These are phyloP conservation scores for Chrysomallon squamiferum DNA, from an alignment of 1,140 invertebrate genomes.

Conservation along the genomic window DNA sequence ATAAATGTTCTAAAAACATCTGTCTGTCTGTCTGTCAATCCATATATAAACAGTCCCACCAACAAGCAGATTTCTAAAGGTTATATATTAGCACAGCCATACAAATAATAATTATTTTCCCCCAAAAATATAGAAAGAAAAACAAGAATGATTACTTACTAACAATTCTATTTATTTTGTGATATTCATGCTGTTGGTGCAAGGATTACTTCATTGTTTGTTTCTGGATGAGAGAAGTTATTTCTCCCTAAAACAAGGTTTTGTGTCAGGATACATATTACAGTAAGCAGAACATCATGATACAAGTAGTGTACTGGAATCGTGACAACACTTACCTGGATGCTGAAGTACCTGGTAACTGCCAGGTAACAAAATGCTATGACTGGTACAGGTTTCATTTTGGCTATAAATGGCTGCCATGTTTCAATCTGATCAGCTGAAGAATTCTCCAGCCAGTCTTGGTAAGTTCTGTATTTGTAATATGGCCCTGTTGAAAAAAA, in stretches of 20 bases:
- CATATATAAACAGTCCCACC: neutral
- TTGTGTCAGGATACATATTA: too few relatives aligned
- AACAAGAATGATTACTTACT: neutral
- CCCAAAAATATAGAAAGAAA: neutral
- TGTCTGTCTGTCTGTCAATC: neutral
- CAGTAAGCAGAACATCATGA: too few relatives aligned
- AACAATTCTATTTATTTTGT: neutral
- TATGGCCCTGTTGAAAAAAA: slow-evolving; percentile 76
- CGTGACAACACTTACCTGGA: slow-evolving; percentile 72
- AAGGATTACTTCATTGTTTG: too few relatives aligned
- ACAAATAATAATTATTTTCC: neutral
- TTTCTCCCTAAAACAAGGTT: too few relatives aligned
- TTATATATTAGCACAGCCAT: neutral
- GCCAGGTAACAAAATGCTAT: slow-evolving; percentile 74
- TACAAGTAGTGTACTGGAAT: too few relatives aligned
- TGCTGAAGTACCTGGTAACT: slow-evolving; percentile 71
- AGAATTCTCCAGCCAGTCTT: slow-evolving; percentile 78
- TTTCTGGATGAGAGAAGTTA: too few relatives aligned
- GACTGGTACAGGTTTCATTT: slow-evolving; percentile 74
- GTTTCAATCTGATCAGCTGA: slow-evolving; percentile 73
- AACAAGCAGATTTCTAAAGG: neutral
- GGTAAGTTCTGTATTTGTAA: slow-evolving; percentile 84
- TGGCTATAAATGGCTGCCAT: slow-evolving; percentile 69
- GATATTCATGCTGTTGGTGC: too few relatives aligned
- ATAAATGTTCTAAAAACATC: neutral